A percentile compares a stretch with the other conserved stretches of the same genome.
Conservation (phyloP, 92 coral and sea anemone species). For the Porites rus region DNA sequence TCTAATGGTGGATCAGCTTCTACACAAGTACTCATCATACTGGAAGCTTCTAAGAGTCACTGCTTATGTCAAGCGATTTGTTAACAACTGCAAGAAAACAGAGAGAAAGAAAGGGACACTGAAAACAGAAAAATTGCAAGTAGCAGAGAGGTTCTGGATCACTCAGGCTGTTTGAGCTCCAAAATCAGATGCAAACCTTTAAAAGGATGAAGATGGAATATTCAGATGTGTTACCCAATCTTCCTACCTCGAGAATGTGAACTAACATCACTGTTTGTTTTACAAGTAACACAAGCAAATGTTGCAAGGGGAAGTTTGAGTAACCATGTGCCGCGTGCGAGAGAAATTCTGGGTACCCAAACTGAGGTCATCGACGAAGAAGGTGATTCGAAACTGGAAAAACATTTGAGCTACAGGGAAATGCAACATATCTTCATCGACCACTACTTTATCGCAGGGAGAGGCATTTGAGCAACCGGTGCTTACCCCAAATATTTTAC, state of each 20-base stretch:
- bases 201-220: not conserved
- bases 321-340: slow-evolving; percentile 66
- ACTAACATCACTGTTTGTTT: slow-evolving; percentile 31
- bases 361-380: not conserved
- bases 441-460: slow-evolving; percentile 70
- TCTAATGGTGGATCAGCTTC: slow-evolving; percentile 11
- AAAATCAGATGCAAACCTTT: no score
- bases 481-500: no score
- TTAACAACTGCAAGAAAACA: slow-evolving; percentile 42
- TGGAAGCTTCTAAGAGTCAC: slow-evolving; percentile 67
- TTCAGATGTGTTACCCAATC: slow-evolving; percentile 60
- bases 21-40: slow-evolving; percentile 30
- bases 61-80: slow-evolving; percentile 58
- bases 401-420: slow-evolving; percentile 51
- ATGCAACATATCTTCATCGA: slow-evolving; percentile 66
- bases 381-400: slow-evolving; percentile 52
- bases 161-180: slow-evolving; percentile 18
- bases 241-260: slow-evolving; percentile 36
- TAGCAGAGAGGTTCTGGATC: slow-evolving; percentile 30
- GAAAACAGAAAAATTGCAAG: slow-evolving; percentile 35
- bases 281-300: slow-evolving; percentile 55
- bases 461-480: slow-evolving; percentile 48
- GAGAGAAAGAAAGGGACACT: slow-evolving; percentile 49
- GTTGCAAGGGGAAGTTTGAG: slow-evolving; percentile 73
- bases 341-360: slow-evolving; percentile 72